Percentiles rank a stretch among this genome's conserved stretches.
phyloP scores from a whole-genome alignment of 2,113 vertebrate genomes.

The Lasiurus borealis region DNA sequence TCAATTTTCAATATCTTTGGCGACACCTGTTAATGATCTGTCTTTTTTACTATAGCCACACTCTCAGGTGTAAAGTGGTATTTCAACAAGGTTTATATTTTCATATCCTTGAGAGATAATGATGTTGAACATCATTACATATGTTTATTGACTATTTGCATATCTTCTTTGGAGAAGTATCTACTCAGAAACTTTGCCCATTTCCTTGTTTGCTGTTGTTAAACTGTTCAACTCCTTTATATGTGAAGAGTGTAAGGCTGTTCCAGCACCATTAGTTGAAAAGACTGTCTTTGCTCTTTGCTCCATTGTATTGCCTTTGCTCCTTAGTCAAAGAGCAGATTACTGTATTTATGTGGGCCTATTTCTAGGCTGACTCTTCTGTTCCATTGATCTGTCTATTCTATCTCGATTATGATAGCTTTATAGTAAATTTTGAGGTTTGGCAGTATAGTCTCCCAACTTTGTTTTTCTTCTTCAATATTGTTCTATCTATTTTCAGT shows the following conservation, averaged over 20 bases:
- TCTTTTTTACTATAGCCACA: background rate
- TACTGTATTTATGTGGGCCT: background rate
- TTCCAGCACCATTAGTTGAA: background rate
- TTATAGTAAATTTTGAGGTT: background rate
- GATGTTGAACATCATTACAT: background rate
- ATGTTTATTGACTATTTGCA: background rate
- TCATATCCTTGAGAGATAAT: background rate
- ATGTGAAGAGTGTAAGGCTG: background rate
- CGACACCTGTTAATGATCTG: background rate
- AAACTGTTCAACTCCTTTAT: background rate
- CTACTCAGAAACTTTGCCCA: background rate
- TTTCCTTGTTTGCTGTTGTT: background rate
- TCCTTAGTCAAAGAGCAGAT: background rate
- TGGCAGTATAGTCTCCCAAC: background rate
- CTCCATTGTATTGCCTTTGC: background rate
- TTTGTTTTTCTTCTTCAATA: background rate
- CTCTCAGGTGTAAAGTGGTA: background rate
- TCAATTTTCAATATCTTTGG: background rate
- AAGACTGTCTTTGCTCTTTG: background rate
- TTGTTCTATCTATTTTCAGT: background rate
- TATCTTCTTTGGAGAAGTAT: background rate
- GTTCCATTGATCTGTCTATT: background rate
- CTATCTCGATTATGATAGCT: background rate
- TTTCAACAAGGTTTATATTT: background rate
- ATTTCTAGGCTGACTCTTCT: background rate